Conservation (phyloP, 92 coral and sea anemone genomes). For the Palythoa caribaeorum region DNA sequence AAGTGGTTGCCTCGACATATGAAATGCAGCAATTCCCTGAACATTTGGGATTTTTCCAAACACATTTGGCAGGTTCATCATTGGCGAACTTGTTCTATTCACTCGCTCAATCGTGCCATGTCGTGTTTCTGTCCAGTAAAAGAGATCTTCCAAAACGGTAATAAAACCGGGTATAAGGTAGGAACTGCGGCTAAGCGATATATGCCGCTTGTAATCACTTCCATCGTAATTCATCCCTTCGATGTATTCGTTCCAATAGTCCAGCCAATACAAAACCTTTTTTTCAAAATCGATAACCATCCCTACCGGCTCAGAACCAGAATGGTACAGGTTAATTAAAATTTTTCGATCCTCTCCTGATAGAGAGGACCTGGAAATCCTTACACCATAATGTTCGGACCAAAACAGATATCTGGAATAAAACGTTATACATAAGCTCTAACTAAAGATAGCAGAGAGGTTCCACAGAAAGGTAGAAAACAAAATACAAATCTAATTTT, state of each 20-base stretch:
- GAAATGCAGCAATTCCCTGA: slow-evolving; percentile 15
- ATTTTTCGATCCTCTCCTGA: slow-evolving; percentile 27
- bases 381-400: background rate
- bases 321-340: background rate
- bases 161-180: background rate
- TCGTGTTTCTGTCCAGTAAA: slow-evolving; percentile 2
- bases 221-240: slow-evolving; percentile 11
- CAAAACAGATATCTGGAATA: slow-evolving; percentile 27
- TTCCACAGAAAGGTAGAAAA: too few relatives aligned
- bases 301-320: background rate
- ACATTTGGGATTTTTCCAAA: slow-evolving; percentile 15
- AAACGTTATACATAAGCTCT: background rate
- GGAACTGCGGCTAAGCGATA: background rate
- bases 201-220: background rate
- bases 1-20: slow-evolving; percentile 28
- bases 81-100: slow-evolving; percentile 12
- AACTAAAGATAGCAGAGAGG: background rate
- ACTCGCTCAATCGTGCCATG: slow-evolving; percentile 8
- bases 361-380: slow-evolving; percentile 30
- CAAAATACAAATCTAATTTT: too few relatives aligned
- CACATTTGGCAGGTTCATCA: slow-evolving; percentile 9
- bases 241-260: background rate
- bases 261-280: slow-evolving; percentile 13
- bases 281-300: slow-evolving; percentile 36
- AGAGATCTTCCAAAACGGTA: slow-evolving; percentile 8